Base-by-base conservation (phyloP, 2,888 invertebrate species). In the Acanthopleura granulata region DNA sequence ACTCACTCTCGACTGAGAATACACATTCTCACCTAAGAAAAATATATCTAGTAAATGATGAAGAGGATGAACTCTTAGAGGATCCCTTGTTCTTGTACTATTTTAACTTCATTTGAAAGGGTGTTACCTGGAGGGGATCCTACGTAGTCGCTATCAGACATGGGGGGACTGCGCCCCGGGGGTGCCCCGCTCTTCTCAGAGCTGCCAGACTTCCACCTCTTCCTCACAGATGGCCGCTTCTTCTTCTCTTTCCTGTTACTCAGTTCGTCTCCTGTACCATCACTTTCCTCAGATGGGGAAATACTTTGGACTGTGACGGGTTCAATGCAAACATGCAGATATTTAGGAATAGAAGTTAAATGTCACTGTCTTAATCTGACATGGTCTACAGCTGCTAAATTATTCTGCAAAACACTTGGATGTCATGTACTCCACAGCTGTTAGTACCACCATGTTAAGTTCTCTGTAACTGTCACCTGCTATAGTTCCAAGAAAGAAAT, bases 241-340 rank as follows among this genome's bases (percentile, higher is more conserved):
- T 85, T 85, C 75, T 83, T 77, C 73, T 78, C 81, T 71, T 78
- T 80, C 18, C 74, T 61, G 40, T 75, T 75, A 29, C 74, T 72
- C 49, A 76, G 66, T 76, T 91, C 91, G 76, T 91, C 91, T 49
- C 90, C 91, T 50, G 91, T 91, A 27, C 88, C 89, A 72, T 91
- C 91, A 81, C 91, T 91, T 76, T 89, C 90, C 77, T 91, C 91
- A 40, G 92, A 91, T 18, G 90, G 89, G 4, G 91, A 89, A 79
- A 87, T 85, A 81, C 88, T 88, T 49, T 84, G 79, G 72, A 86
- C 90, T 90, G 84, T 72, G 49, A 71, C 40, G 49, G 3, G 14
- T 66, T 29, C 69, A 25, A 25, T 66, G 25, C 18, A 16, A 30
- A 3, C 16, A 66, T 40, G 40, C 40, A 6, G 40, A 40, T 6